phyloP scores from a whole-genome alignment of 2,888 invertebrate species.

The Dryadula phaetusa region DNA sequence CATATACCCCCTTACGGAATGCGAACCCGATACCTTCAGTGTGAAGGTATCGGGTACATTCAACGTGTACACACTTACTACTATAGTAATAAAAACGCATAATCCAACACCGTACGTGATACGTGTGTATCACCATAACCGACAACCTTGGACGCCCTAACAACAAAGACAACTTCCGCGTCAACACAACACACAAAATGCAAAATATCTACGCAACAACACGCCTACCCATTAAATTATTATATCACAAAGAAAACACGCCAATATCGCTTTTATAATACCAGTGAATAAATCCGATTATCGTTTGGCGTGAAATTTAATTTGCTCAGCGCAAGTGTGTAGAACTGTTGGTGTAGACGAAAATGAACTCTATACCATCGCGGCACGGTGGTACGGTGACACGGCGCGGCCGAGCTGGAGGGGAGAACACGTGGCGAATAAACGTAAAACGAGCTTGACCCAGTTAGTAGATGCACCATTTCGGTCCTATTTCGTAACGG shows the following conservation, averaged over 20 bases:
- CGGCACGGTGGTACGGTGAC: slow-evolving; percentile 49
- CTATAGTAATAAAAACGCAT: neutral
- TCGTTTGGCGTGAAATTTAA: slow-evolving; percentile 53
- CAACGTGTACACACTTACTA: neutral
- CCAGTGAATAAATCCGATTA: slow-evolving; percentile 55
- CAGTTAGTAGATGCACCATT: slow-evolving; percentile 80
- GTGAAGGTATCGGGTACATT: too few relatives aligned
- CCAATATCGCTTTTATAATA: slow-evolving; percentile 34
- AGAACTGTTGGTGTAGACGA: slow-evolving; percentile 46
- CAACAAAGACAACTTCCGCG: slow-evolving; percentile 47
- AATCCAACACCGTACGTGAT: neutral
- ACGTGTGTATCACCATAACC: neutral
- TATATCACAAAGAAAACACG: slow-evolving; percentile 52
- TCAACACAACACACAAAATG: slow-evolving; percentile 54
- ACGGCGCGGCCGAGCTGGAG: slow-evolving; percentile 39
- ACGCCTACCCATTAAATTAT: slow-evolving; percentile 52
- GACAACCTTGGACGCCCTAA: slow-evolving; percentile 30
- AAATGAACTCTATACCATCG: slow-evolving; percentile 55
- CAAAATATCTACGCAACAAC: slow-evolving; percentile 53
- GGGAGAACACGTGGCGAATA: slow-evolving; percentile 72
- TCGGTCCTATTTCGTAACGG: slow-evolving; percentile 71
- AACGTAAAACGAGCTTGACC: slow-evolving; percentile 78
- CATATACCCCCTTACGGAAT: neutral
- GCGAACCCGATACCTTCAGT: neutral
- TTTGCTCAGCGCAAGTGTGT: slow-evolving; percentile 64